These are phyloP conservation scores for Neodiprion lecontei DNA, from an alignment of 1,140 invertebrate species.

Conservation along the genomic window DNA sequence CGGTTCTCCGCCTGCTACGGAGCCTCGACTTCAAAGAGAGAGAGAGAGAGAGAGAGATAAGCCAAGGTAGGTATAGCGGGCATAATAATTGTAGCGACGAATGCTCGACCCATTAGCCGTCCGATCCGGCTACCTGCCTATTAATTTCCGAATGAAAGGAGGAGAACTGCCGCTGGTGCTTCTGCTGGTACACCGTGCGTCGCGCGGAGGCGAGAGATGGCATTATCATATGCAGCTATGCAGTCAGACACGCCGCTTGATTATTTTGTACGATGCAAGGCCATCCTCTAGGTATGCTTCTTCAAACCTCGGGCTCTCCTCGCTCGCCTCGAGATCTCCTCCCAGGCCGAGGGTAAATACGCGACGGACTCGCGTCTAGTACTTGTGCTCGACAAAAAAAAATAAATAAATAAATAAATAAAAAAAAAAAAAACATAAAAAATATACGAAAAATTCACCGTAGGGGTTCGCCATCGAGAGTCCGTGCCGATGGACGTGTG, in stretches of 20 bases:
- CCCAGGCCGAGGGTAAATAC: too few species aligned
- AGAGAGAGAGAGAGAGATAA: too few species aligned
- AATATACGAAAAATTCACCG: too few species aligned
- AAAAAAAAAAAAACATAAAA: too few species aligned
- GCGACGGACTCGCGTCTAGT: too few species aligned
- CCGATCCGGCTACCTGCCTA: neutral
- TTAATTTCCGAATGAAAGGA: neutral
- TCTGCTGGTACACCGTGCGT: slow-evolving; percentile 22
- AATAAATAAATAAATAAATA: too few species aligned
- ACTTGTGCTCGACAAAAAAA: too few species aligned
- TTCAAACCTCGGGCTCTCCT: slow-evolving; percentile 31
- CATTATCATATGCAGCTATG: slow-evolving; percentile 51
- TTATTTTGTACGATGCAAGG: slow-evolving; percentile 49
- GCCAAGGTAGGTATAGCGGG: too few species aligned
- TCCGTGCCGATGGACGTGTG: too few species aligned
- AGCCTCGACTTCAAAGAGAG: too few species aligned
- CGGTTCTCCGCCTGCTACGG: too few species aligned
- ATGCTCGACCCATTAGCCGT: slow-evolving; percentile 3
- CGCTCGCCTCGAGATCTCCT: slow-evolving; percentile 29
- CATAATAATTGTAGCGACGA: slow-evolving; percentile 3
- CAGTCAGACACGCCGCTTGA: slow-evolving; percentile 47
- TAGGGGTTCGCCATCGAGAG: too few species aligned
- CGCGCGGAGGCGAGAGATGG: slow-evolving; percentile 13
- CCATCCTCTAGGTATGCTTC: slow-evolving; percentile 35
- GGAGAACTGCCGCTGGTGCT: slow-evolving; percentile 14